Evolutionary conservation across 1,140 invertebrate species (phyloP), one percentile per base, ranked within the genome.

Genomic region (Neuroterus valhalla): DNA sequence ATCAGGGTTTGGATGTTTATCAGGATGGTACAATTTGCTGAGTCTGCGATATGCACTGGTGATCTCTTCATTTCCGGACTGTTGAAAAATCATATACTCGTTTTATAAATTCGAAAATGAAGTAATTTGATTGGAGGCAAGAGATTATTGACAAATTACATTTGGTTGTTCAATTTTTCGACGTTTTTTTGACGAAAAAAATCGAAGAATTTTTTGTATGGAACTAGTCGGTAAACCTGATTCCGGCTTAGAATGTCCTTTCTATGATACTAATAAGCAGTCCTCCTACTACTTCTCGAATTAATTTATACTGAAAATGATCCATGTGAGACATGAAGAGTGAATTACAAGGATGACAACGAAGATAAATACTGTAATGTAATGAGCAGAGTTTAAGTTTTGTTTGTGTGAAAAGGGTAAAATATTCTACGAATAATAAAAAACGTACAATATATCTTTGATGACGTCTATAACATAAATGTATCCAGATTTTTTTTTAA

Each of bases 1-100:
- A 1, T 92, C 92, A 15, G 94, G 93, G 83, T 97, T 94, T 8
- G 91, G 88, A 89, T 99, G 97, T 89, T 99, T 99, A 85, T 99
- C 98, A 8, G 98, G 98, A 91, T 99, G 98, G 84, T 97, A 99
- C 68, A 97, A 93, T 78, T 94, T 93, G 84, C 97, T 98, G 15
- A 98, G 93, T 69, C 94, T 92, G 77, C 97, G 92, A 88, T 98
- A 99, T 0, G 97, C 96, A 92, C 94, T 95, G 79, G 93, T 97
- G 77, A 99, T 98, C 89, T 98, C 96, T 77, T 98, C 97, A 71
- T 90, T 88, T 23, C 94, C 92, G 21, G 97, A 97, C 97, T 98
- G 79, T 71, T 91, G 89, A 19, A 73, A 82, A 77, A 70, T 70
- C 43, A 70, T 75, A 68, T 4, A 26, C 43, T 52, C 15, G 15